A percentile compares a stretch with the other conserved stretches of the same genome.
Evolutionary conservation across 2,797 vertebrate species (phyloP).

Genomic region (Triplophysa bombifrons): DNA sequence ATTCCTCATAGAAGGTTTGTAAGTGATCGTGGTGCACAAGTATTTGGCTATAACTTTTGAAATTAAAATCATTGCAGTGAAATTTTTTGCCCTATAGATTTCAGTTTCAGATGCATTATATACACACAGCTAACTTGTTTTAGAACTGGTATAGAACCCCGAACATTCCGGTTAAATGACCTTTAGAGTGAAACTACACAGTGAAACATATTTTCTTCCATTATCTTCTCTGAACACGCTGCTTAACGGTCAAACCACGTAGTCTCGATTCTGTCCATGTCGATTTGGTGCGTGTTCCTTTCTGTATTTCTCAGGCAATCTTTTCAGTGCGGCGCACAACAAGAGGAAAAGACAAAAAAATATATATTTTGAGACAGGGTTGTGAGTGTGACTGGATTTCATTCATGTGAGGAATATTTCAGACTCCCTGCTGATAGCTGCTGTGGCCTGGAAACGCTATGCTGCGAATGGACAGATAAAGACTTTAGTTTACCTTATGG

Average conservation of each 20-base stretch:
- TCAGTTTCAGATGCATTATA: slow-evolving; percentile 3
- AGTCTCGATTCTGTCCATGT: slow-evolving; percentile 13
- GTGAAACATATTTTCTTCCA: not conserved
- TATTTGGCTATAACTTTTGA: not conserved
- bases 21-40: too few relatives aligned
- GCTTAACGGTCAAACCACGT: slow-evolving; percentile 13
- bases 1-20: too few relatives aligned
- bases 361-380: slow-evolving; percentile 36
- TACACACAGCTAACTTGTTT: not conserved
- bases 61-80: not conserved
- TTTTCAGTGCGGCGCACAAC: slow-evolving; percentile 10
- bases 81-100: not conserved
- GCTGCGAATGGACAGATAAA: slow-evolving; percentile 41
- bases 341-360: slow-evolving; percentile 27
- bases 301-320: slow-evolving; percentile 17
- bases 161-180: not conserved
- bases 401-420: slow-evolving; percentile 10
- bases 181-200: not conserved
- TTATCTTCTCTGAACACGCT: slow-evolving; percentile 3
- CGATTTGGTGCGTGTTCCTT: not conserved
- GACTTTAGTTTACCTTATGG: slow-evolving; percentile 31
- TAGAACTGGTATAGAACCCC: not conserved
- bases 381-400: slow-evolving; percentile 31
- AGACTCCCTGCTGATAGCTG: slow-evolving; percentile 29
- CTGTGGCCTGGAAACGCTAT: not conserved